phyloP scores from a whole-genome alignment of 1,140 invertebrate species.

The Neodiprion fabricii region DNA sequence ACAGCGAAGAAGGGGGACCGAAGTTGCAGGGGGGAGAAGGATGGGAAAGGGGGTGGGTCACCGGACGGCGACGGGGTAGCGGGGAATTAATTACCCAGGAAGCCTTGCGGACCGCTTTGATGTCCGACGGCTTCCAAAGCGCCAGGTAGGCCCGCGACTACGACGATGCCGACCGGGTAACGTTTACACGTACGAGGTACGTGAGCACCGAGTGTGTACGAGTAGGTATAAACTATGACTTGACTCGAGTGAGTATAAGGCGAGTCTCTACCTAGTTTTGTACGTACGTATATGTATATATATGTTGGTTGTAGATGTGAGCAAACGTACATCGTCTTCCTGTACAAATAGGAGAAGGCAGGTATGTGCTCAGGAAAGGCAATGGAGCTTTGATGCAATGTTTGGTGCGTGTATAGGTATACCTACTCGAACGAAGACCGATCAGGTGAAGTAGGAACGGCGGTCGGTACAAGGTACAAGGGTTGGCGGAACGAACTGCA shows the following conservation, averaged over 20 bases:
- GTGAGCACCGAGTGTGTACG: too few species aligned
- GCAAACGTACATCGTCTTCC: too few species aligned
- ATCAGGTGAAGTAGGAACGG: not conserved
- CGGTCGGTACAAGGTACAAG: not conserved
- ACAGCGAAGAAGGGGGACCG: not conserved
- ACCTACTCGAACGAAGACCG: too few species aligned
- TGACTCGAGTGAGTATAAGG: too few species aligned
- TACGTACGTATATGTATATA: not conserved
- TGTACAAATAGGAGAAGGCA: too few species aligned
- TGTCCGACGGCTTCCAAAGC: constrained; percentile 44
- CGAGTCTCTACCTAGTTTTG: not conserved
- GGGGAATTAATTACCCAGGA: constrained; percentile 49
- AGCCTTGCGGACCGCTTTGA: constrained; percentile 45
- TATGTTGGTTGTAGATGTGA: too few species aligned
- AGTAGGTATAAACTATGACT: too few species aligned
- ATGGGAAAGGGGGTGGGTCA: not conserved
- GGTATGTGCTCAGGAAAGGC: too few species aligned
- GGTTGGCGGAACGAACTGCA: not conserved
- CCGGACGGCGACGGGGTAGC: not conserved
- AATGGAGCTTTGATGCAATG: too few species aligned
- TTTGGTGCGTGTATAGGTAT: too few species aligned
- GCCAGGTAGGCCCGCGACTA: constrained; percentile 29
- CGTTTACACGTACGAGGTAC: too few species aligned
- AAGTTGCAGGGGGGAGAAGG: not conserved
- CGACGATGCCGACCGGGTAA: too few species aligned